phyloP scores from a whole-genome alignment of 37 sponge, comb jelly and placozoan species.

The Ephydatia muelleri region DNA sequence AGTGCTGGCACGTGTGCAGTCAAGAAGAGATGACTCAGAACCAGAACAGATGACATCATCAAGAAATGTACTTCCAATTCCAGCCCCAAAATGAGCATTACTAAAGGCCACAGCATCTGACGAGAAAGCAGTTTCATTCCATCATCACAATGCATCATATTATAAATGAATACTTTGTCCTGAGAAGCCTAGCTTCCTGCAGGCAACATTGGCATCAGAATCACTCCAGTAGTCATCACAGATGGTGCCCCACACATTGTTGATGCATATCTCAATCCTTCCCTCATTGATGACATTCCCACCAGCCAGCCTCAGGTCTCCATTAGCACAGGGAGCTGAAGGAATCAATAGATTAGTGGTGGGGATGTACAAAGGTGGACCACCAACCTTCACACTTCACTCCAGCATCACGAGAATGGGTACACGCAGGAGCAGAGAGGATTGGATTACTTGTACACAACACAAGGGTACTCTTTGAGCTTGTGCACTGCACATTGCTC shows the following conservation, averaged over 20 bases:
- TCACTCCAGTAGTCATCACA: conserved; percentile 17
- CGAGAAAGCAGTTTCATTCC: neutral
- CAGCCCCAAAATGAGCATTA: conserved; percentile 24
- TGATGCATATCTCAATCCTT: conserved; percentile 22
- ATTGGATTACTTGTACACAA: conserved; percentile 14
- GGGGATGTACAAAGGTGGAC: too few species aligned
- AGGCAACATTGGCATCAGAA: conserved; percentile 10
- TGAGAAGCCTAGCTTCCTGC: conserved; percentile 5
- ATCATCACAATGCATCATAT: too few species aligned
- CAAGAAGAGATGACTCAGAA: neutral
- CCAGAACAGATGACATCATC: conserved; percentile 1
- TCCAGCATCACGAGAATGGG: conserved; percentile 16
- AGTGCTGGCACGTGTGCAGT: neutral
- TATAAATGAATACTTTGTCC: neutral
- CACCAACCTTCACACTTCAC: conserved; percentile 9
- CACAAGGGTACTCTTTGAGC: neutral
- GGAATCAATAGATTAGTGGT: too few species aligned
- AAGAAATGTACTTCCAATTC: conserved; percentile 9
- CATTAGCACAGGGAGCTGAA: conserved; percentile 17
- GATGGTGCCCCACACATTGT: conserved; percentile 27
- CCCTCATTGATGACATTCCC: conserved; percentile 17
- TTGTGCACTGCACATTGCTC: conserved; percentile 6
- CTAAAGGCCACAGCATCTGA: conserved; percentile 12
- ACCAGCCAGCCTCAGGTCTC: conserved; percentile 10
- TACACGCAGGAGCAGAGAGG: neutral